Percentiles rank a stretch among this genome's conserved stretches.
Evolutionary conservation across 2,113 vertebrate genomes (phyloP).

Genomic region (Porphyrio hochstetteri): DNA sequence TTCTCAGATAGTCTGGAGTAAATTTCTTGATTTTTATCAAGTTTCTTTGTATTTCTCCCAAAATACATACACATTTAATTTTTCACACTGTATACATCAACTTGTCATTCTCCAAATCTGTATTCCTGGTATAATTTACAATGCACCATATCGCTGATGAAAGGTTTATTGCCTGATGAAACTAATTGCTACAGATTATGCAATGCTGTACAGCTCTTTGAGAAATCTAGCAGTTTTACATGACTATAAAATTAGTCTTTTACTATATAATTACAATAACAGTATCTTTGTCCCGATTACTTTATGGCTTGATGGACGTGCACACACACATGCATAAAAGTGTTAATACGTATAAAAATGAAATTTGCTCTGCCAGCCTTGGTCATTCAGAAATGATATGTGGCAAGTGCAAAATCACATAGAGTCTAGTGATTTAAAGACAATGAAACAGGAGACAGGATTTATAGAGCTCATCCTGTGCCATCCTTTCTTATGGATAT

Average conservation of each 20-base stretch:
- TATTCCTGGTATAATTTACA: not conserved
- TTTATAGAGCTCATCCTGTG: not conserved
- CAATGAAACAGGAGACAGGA: not conserved
- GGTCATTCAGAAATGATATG: not conserved
- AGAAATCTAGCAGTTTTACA: slow-evolving; percentile 10
- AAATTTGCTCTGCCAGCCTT: not conserved
- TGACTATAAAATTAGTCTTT: slow-evolving; percentile 20
- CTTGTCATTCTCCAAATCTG: not conserved
- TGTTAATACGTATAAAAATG: not conserved
- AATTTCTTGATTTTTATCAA: not conserved
- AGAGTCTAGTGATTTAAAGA: not conserved
- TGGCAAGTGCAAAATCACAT: not conserved
- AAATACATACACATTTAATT: not conserved
- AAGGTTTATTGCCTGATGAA: slow-evolving; percentile 34
- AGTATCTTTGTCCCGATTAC: not conserved
- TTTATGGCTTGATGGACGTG: not conserved
- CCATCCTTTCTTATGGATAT: not conserved
- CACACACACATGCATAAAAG: not conserved
- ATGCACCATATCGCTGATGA: not conserved
- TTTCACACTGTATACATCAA: not conserved
- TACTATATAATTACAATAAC: slow-evolving; percentile 17
- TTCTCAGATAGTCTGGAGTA: not conserved
- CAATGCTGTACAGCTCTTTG: not conserved
- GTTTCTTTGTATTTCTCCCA: not conserved
- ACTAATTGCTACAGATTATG: slow-evolving; percentile 19